phyloP scores from a whole-genome alignment of 2,113 vertebrate species.

The Zosterops pallidus region DNA sequence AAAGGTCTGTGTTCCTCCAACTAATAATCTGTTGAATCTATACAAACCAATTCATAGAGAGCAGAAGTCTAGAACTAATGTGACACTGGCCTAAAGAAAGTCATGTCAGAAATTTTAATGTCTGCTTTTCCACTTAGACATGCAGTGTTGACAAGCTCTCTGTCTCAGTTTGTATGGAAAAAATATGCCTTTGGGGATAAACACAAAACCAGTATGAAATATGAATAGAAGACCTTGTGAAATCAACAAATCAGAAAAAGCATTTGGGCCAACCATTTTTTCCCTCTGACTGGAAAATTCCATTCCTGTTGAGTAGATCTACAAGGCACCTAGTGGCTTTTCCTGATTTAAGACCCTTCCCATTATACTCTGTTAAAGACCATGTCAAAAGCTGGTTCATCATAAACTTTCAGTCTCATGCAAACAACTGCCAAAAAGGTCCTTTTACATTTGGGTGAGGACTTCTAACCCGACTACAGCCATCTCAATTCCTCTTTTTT shows the following conservation, averaged over 20 bases:
- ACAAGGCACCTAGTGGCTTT: accelerated
- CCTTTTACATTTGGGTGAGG: not conserved
- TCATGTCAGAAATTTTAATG: not conserved
- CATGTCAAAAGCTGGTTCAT: not conserved
- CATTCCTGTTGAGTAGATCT: not conserved
- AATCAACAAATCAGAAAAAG: not conserved
- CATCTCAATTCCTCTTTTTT: not conserved
- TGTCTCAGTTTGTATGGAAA: not conserved
- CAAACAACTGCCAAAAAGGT: not conserved
- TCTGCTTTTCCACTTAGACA: not conserved
- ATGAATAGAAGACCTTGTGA: not conserved
- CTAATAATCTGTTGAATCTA: not conserved
- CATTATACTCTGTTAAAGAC: not conserved
- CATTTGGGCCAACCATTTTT: not conserved
- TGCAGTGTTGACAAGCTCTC: not conserved
- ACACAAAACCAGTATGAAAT: not conserved
- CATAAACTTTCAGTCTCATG: not conserved
- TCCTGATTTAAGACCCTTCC: not conserved
- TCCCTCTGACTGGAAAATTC: not conserved
- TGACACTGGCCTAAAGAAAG: not conserved
- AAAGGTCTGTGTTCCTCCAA: not conserved
- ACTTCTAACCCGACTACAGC: not conserved
- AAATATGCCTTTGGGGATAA: conserved; percentile 10
- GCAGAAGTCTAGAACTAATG: not conserved
- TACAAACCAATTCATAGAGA: not conserved